Evolutionary conservation across 2,113 vertebrate species (phyloP).

Genomic region (Eublepharis macularius): DNA sequence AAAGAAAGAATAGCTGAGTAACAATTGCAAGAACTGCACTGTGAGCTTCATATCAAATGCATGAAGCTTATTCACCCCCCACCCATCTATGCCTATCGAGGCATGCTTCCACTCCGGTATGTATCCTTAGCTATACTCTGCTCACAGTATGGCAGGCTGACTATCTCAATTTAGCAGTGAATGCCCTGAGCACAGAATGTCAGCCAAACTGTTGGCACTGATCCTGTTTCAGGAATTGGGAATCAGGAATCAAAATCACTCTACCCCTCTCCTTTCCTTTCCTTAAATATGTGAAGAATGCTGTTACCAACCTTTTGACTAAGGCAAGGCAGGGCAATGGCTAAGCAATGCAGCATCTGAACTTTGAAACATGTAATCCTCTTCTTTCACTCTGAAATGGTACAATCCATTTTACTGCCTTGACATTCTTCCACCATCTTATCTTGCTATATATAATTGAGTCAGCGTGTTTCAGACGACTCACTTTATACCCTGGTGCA

Average conservation of each 20-base stretch:
- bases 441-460: no score
- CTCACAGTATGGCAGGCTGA: no score
- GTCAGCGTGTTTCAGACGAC: no score
- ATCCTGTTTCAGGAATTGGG: not conserved
- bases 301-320: no score
- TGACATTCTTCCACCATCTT: no score
- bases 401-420: no score
- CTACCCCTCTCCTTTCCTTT: not conserved
- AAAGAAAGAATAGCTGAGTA: not conserved
- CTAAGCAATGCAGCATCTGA: no score
- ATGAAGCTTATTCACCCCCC: not conserved
- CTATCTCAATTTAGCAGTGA: not conserved
- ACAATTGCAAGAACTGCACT: slow-evolving; percentile 30
- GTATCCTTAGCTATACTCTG: not conserved
- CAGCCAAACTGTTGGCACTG: not conserved
- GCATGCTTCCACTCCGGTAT: not conserved
- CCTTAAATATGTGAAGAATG: no score
- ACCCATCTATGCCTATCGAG: not conserved
- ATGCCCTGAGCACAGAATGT: not conserved
- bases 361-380: no score
- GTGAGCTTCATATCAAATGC: not conserved
- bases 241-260: not conserved
- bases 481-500: no score
- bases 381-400: no score
- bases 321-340: no score